Conservation (phyloP, 2,113 vertebrate genomes). For the Agapornis roseicollis region DNA sequence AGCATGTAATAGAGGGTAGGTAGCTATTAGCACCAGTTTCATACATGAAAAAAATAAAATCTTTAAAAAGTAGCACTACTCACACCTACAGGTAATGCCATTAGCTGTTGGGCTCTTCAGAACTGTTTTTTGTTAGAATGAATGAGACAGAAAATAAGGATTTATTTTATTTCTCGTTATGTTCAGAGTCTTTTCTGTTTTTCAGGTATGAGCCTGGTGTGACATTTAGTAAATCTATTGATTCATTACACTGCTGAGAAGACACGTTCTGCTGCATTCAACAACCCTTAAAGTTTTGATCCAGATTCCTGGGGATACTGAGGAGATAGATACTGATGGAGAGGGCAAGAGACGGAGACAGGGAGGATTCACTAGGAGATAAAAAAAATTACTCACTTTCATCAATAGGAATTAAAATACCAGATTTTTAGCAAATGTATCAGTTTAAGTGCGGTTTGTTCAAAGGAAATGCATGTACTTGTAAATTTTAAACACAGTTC, state of each 20-base stretch:
- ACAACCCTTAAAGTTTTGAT: neutral
- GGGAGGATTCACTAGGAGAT: neutral
- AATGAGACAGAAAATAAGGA: fast-evolving
- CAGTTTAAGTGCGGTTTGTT: neutral
- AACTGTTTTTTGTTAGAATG: neutral
- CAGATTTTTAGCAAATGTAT: neutral
- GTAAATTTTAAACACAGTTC: neutral
- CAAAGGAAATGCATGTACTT: neutral
- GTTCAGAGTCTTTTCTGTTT: neutral
- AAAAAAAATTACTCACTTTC: neutral
- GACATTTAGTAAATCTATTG: neutral
- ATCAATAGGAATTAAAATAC: neutral
- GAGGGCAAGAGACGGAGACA: neutral
- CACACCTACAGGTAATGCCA: neutral
- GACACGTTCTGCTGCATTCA: neutral
- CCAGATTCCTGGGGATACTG: neutral
- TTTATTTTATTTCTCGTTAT: neutral
- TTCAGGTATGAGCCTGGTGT: neutral
- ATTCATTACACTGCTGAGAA: neutral
- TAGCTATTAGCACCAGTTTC: neutral
- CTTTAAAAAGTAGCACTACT: neutral
- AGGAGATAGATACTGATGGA: neutral
- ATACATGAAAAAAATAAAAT: neutral
- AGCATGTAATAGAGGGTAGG: neutral
- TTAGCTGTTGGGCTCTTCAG: neutral